Evolutionary conservation across 1,140 invertebrate species (phyloP), one percentile per base, ranked within the genome.

Genomic region (Portunus trituberculatus): DNA sequence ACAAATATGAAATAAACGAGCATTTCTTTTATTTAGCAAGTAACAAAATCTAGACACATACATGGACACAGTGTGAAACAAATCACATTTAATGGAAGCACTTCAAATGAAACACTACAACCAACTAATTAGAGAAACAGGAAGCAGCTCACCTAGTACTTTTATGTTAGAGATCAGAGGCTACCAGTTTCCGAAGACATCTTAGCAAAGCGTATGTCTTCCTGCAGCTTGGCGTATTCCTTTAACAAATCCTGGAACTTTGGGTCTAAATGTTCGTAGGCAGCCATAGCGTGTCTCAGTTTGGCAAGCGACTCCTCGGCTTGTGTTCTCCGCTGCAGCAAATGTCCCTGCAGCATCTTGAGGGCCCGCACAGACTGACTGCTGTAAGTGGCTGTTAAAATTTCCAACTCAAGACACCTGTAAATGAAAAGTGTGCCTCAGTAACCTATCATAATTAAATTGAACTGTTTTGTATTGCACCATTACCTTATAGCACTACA

Each of bases 151-250:
- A 12, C 52, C 52, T 20, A 12, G 0, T 59, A 59, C 52, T 20
- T 59, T 59, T 12, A 59, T 59, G 52, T 14, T 0, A 59, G 52
- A 10, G 52, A 4, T 59, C 52, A 59, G 16, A 59, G 10, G 52
- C 16, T 59, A 1, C 52, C 52, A 59, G 8, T 59, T 4, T 7
- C 25, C 4, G 67, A 46, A 32, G 93, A 89, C 28, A 59, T 67
- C 48, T 82, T 94, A 25, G 48, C 31, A 45, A 94, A 94, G 16
- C 39, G 16, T 45, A 94, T 90, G 10, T 94, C 93, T 82, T 94
- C 46, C 59, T 94, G 93, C 0, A 94, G 67, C 83, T 76, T 94
- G 31, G 87, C n/a, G 52, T 94, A 94, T 76, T 94, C 93, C 31
- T 94, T 45, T 46, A 94, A 67, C 39, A 94, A 82, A 12, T 67